Percentiles rank a stretch among this genome's conserved stretches.
phyloP scores from a whole-genome alignment of 2,113 vertebrate species.

The Muntiacus muntjak region DNA sequence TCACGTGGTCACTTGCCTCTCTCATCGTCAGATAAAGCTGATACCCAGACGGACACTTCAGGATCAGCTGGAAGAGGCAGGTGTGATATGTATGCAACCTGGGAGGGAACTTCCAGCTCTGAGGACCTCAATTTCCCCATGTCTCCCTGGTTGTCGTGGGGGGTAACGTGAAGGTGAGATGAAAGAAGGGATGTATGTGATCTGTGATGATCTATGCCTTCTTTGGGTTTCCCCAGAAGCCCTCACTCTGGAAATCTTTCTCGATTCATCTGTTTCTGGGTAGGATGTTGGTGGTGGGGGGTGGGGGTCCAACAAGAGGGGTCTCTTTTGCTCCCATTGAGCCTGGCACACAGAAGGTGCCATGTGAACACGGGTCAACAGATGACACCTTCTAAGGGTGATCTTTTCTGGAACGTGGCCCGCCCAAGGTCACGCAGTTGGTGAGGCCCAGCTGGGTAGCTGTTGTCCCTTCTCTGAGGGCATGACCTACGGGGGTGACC shows the following conservation, averaged over 20 bases:
- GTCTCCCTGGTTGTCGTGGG: background rate
- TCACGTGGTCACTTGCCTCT: too few species aligned
- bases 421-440: background rate
- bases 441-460: background rate
- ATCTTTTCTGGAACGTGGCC: background rate
- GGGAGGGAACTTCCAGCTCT: background rate
- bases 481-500: background rate
- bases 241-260: background rate
- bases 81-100: background rate
- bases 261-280: background rate
- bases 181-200: background rate
- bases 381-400: background rate
- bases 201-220: background rate
- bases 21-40: background rate
- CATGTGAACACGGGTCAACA: fast-evolving
- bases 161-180: too few species aligned
- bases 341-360: background rate
- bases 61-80: background rate
- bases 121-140: background rate
- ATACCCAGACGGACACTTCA: background rate
- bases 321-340: background rate
- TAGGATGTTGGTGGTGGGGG: fast-evolving
- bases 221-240: background rate
- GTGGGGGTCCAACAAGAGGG: background rate
- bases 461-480: background rate